Percentiles rank a stretch among this genome's conserved stretches.
Conservation (phyloP, 2,888 invertebrate genomes). For the Phlogophora meticulosa region DNA sequence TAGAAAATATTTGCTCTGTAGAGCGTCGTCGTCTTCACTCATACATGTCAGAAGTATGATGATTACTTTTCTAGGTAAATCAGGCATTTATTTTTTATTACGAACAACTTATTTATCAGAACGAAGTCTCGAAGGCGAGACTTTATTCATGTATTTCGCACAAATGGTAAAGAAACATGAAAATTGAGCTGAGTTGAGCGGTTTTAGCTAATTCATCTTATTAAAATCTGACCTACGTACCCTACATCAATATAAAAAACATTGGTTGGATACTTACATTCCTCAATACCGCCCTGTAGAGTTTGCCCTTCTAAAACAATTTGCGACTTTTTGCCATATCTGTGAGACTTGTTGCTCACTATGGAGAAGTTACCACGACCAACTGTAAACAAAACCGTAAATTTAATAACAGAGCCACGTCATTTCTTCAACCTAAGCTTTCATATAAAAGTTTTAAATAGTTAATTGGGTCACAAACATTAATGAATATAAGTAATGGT, state of each 20-base stretch:
- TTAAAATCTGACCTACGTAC: too few relatives aligned
- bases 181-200: background rate
- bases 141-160: background rate
- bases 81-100: too few relatives aligned
- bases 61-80: background rate
- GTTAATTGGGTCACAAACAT: slow-evolving; percentile 33
- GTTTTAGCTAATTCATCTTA: background rate
- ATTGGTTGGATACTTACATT: slow-evolving; percentile 83
- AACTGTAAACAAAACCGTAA: slow-evolving; percentile 88
- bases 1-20: too few relatives aligned
- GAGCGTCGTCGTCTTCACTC: background rate
- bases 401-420: slow-evolving; percentile 2
- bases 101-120: too few relatives aligned
- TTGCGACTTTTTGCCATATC: slow-evolving; percentile 95
- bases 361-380: slow-evolving; percentile 97
- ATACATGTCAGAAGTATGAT: background rate
- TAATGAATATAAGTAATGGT: slow-evolving; percentile 20
- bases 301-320: slow-evolving; percentile 87
- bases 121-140: too few relatives aligned
- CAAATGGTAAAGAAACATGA: background rate
- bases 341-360: slow-evolving; percentile 96
- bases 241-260: too few relatives aligned
- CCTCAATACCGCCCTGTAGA: slow-evolving; percentile 83
- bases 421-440: background rate
- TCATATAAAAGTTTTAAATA: slow-evolving; percentile 12